Evolutionary conservation across 2,888 invertebrate species (phyloP).

Genomic region (Busseola fusca): DNA sequence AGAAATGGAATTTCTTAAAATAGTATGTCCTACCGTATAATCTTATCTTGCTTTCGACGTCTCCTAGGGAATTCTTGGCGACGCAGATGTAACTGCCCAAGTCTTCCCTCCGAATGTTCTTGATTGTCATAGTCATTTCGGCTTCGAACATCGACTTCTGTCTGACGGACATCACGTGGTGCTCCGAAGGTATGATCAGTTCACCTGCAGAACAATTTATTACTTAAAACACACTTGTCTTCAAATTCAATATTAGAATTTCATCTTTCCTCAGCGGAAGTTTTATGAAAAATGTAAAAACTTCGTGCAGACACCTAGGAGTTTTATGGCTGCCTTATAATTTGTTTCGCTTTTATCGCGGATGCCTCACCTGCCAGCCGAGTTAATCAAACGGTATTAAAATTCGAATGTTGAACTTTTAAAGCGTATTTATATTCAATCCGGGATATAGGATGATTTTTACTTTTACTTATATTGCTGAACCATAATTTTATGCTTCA

Average conservation of each 20-base stretch:
- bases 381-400: conserved; percentile 77
- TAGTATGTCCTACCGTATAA: conserved; percentile 92
- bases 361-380: conserved; percentile 70
- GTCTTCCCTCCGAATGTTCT: conserved; percentile 93
- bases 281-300: conserved; percentile 89
- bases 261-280: conserved; percentile 82
- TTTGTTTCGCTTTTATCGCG: conserved; percentile 86
- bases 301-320: conserved; percentile 85
- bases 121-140: conserved; percentile 94
- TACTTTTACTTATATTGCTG: conserved; percentile 38
- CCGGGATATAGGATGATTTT: conserved; percentile 38
- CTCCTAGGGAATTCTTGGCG: conserved; percentile 95
- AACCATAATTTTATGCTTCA: conserved; percentile 39
- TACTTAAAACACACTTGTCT: conserved; percentile 83
- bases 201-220: conserved; percentile 90
- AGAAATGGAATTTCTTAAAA: conserved; percentile 32
- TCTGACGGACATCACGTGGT: conserved; percentile 93
- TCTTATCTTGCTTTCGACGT: conserved; percentile 96
- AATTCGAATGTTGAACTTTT: conserved; percentile 62
- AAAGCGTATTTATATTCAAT: conserved; percentile 61
- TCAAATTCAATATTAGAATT: conserved; percentile 88
- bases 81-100: conserved; percentile 96
- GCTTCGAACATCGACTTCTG: conserved; percentile 95
- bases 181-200: conserved; percentile 95
- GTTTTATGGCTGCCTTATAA: conserved; percentile 87